Conservation (phyloP, 2,888 invertebrate species). For the Gonocerus acuteangulatus region DNA sequence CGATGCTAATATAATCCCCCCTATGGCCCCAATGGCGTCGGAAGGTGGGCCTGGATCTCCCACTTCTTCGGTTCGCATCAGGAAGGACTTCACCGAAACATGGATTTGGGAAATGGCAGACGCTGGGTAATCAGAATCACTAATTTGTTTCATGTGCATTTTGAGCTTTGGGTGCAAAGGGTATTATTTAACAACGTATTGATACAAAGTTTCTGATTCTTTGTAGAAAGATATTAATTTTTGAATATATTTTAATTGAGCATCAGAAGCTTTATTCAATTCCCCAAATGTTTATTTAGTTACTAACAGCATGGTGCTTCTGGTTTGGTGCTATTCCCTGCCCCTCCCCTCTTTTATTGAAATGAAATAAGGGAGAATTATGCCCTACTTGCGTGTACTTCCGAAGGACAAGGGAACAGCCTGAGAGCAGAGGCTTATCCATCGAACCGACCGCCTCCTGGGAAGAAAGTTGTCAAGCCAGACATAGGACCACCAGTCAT, state of each 20-base stretch:
- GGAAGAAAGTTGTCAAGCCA: slow-evolving; percentile 42
- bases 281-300: not conserved
- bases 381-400: too few species aligned
- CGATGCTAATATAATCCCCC: slow-evolving; percentile 27
- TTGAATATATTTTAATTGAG: too few species aligned
- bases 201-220: too few species aligned
- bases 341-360: slow-evolving; percentile 36
- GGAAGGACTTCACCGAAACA: slow-evolving; percentile 64
- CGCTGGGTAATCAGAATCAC: slow-evolving; percentile 48
- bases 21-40: not conserved
- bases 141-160: slow-evolving; percentile 4
- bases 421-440: slow-evolving; percentile 37
- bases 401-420: slow-evolving; percentile 16
- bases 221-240: too few species aligned
- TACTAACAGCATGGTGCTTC: slow-evolving; percentile 9
- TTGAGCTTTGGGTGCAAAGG: slow-evolving; percentile 3
- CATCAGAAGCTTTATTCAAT: too few species aligned
- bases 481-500: slow-evolving; percentile 50
- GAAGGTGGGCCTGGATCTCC: not conserved
- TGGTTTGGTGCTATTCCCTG: slow-evolving; percentile 5
- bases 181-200: not conserved
- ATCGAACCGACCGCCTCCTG: slow-evolving; percentile 39
- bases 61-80: slow-evolving; percentile 42
- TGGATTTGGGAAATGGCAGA: slow-evolving; percentile 59
- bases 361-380: too few species aligned